A percentile compares a stretch with the other conserved stretches of the same genome.
These are phyloP conservation scores for Phainopepla nitens DNA, from an alignment of 2,113 vertebrate genomes.

Conservation along the genomic window DNA sequence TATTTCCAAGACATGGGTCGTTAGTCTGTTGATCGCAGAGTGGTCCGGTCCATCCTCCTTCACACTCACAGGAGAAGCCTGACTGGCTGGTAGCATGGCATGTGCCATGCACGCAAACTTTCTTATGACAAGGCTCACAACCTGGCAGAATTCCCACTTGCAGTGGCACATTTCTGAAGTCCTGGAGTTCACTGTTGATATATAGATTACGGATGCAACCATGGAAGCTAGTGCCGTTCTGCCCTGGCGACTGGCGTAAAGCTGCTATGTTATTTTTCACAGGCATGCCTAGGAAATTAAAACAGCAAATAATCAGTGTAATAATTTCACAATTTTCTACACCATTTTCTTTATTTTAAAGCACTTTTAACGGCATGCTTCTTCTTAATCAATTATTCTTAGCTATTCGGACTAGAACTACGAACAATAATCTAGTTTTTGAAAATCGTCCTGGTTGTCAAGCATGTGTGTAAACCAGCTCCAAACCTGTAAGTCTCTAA, in stretches of 20 bases:
- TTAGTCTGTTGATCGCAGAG: conserved; percentile 91
- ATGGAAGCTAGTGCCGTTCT: conserved; percentile 91
- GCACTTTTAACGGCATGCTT: neutral
- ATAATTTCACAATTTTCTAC: neutral
- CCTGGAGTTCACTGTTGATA: conserved; percentile 92
- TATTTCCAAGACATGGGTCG: conserved; percentile 93
- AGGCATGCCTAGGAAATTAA: conserved; percentile 83
- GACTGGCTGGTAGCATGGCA: conserved; percentile 87
- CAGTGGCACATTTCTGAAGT: conserved; percentile 86
- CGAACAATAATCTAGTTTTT: neutral
- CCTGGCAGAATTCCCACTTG: conserved; percentile 90
- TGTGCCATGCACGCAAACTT: conserved; percentile 86
- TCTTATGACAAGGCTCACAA: conserved; percentile 91
- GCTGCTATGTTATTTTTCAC: conserved; percentile 81
- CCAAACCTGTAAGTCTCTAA: neutral
- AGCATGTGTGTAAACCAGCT: neutral
- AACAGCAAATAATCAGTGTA: neutral
- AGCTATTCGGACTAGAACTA: neutral
- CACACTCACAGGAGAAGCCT: conserved; percentile 90
- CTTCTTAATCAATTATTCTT: neutral
- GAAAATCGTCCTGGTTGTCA: neutral
- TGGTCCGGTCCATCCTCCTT: conserved; percentile 88
- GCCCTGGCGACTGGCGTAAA: conserved; percentile 83
- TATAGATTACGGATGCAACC: conserved; percentile 93
- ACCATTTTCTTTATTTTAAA: neutral